A percentile compares a stretch with the other conserved stretches of the same genome.
phyloP scores from a whole-genome alignment of 2,888 invertebrate species.

The Pelosia muscerda region DNA sequence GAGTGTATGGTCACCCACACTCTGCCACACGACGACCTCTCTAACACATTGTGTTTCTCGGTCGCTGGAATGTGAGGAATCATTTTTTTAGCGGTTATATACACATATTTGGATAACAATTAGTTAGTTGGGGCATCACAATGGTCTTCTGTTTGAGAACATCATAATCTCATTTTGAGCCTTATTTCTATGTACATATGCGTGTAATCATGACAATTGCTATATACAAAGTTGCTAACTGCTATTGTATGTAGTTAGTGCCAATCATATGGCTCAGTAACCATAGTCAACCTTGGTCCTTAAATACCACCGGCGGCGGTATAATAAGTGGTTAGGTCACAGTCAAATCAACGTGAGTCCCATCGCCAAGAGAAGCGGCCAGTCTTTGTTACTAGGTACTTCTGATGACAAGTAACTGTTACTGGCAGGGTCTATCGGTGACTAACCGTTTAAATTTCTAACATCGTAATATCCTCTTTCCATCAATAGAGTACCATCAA shows the following conservation, averaged over 20 bases:
- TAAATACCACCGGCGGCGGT: neutral
- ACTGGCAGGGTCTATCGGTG: neutral
- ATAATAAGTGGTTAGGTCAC: neutral
- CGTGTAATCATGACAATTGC: neutral
- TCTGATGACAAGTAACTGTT: neutral
- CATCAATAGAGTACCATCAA: too few species aligned
- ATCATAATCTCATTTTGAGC: neutral
- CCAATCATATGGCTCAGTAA: neutral
- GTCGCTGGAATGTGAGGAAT: slow-evolving; percentile 49
- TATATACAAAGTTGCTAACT: neutral
- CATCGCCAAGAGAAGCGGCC: neutral
- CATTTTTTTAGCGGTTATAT: neutral
- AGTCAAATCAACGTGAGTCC: slow-evolving; percentile 1
- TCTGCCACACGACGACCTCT: slow-evolving; percentile 77
- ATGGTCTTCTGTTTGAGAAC: neutral
- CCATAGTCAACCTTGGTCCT: neutral
- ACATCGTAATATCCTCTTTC: too few species aligned
- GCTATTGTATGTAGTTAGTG: neutral
- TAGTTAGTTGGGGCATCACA: neutral
- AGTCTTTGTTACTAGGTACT: neutral
- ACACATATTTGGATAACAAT: neutral
- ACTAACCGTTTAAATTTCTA: neutral
- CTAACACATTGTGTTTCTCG: slow-evolving; percentile 63
- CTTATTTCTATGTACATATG: neutral
- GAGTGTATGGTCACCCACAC: slow-evolving; percentile 83